These are phyloP conservation scores for Agrilus mali DNA, from an alignment of 2,888 invertebrate genomes.

Conservation along the genomic window DNA sequence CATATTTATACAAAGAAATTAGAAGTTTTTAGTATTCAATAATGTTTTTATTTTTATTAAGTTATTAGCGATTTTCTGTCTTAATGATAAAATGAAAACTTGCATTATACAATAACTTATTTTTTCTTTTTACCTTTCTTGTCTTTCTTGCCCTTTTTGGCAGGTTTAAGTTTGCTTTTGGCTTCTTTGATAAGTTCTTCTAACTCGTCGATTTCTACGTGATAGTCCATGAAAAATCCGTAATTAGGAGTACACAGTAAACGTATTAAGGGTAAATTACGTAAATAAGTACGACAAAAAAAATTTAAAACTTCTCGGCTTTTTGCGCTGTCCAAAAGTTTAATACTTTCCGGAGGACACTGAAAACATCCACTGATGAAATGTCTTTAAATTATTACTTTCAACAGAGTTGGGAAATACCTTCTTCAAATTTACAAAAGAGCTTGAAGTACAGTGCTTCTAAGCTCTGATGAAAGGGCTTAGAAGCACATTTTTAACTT, in stretches of 20 bases:
- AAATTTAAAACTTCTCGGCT: slow-evolving; percentile 22
- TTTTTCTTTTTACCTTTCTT: slow-evolving; percentile 13
- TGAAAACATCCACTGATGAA: slow-evolving; percentile 18
- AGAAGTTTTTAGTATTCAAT: slow-evolving; percentile 1
- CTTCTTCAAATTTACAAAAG: too few relatives aligned
- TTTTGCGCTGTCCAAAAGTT: slow-evolving; percentile 26
- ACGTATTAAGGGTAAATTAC: slow-evolving; percentile 29
- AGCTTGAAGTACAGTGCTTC: too few relatives aligned
- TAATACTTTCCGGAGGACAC: slow-evolving; percentile 26
- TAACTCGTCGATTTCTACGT: slow-evolving; percentile 16
- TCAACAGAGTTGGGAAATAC: too few relatives aligned
- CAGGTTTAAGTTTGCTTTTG: slow-evolving; percentile 8
- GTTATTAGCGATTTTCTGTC: background rate
- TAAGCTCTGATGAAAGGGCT: too few relatives aligned
- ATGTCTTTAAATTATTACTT: too few relatives aligned
- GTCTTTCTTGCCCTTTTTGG: slow-evolving; percentile 14
- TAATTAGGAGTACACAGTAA: slow-evolving; percentile 29
- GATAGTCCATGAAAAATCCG: slow-evolving; percentile 23
- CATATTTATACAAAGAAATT: background rate
- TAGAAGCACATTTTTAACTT: too few relatives aligned
- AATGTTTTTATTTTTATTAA: background rate
- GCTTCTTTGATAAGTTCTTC: slow-evolving; percentile 10
- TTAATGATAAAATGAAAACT: slow-evolving; percentile 2
- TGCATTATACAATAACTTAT: slow-evolving; percentile 1
- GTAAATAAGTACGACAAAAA: slow-evolving; percentile 28